Base-by-base conservation (phyloP, 1,140 invertebrate genomes). In the Agrilus planipennis region DNA sequence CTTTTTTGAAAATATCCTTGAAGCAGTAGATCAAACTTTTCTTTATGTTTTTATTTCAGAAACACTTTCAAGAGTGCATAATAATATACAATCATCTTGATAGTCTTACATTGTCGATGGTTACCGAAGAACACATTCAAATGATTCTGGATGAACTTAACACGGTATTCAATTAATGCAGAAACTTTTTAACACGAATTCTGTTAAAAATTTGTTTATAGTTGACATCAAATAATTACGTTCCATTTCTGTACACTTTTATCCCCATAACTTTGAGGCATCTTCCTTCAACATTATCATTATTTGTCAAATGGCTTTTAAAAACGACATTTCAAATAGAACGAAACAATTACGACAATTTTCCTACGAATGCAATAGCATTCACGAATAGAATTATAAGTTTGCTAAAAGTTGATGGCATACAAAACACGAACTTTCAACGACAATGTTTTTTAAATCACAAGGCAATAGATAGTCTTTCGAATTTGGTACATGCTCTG, bases 311-410 rank as follows among this genome's bases (percentile, higher is more conserved):
- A 40, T 57, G 51, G 52, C 23, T 54, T 11, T 21, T 38, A 25
- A 20, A 34, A 10, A 48, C 44, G 32, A 41, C 54, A 14, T 49
- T 20, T 31, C 15, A 45, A 5, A 29, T 53, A 23, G 54, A 57
- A 36, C 37, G 36, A 21, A 15, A 40, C 9, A 10, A 42, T 22
- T n/a, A 9, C 10, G 7, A 20, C 9, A 39, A 53, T 28, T 57
- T 57, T 42, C 54, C 52, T 3, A 37, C 42, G 22, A 51, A 50
- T 30, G 52, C 46, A 4, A 47, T 57, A n/a, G 29, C 38, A 20
- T 53, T 57, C 19, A 29, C 41, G 0, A 29, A 55, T 19, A 42
- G 45, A 22, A 48, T 51, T 10, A 23, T 38, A 16, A 36, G 37
- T 20, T 32, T 55, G 14, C 32, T 57, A 18, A 48, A 46, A 40